Evolutionary conservation across 1,140 invertebrate genomes (phyloP).

Genomic region (Phthorimaea operculella): DNA sequence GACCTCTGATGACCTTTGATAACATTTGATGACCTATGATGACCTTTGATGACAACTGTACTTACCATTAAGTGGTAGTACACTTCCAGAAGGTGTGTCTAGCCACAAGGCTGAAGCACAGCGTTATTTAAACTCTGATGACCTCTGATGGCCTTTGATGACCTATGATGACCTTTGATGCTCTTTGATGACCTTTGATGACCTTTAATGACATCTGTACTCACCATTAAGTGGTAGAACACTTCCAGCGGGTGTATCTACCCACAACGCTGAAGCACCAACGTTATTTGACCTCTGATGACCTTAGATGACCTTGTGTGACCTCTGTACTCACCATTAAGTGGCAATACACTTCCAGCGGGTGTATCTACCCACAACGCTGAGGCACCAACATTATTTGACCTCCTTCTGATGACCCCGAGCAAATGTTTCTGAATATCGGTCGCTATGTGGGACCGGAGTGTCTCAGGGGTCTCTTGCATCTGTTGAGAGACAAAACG

Average conservation of each 20-base stretch:
- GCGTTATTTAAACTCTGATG: no score
- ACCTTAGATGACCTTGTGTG: no score
- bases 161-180: no score
- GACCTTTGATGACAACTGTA: no score
- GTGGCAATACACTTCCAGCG: conserved; percentile 77
- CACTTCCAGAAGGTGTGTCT: conserved; percentile 79
- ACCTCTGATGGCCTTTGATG: no score
- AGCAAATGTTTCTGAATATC: conserved; percentile 86
- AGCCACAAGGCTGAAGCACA: conserved; percentile 86
- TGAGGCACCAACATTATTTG: no score
- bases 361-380: conserved; percentile 85
- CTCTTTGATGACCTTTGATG: no score
- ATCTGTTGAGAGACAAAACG: conserved; percentile 50
- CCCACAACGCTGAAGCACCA: conserved; percentile 85
- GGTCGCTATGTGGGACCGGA: conserved; percentile 71
- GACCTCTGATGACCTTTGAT: no score
- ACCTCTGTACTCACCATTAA: conserved; percentile 52
- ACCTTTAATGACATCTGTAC: not conserved
- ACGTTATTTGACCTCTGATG: conserved; percentile 87
- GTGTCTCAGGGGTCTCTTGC: conserved; percentile 77
- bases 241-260: conserved; percentile 81
- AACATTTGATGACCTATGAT: no score
- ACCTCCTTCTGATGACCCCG: no score
- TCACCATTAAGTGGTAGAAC: conserved; percentile 72
- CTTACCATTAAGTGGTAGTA: conserved; percentile 71